A percentile compares a stretch with the other conserved stretches of the same genome.
Conservation (phyloP, 2,113 vertebrate genomes). For the Catharus minimus region DNA sequence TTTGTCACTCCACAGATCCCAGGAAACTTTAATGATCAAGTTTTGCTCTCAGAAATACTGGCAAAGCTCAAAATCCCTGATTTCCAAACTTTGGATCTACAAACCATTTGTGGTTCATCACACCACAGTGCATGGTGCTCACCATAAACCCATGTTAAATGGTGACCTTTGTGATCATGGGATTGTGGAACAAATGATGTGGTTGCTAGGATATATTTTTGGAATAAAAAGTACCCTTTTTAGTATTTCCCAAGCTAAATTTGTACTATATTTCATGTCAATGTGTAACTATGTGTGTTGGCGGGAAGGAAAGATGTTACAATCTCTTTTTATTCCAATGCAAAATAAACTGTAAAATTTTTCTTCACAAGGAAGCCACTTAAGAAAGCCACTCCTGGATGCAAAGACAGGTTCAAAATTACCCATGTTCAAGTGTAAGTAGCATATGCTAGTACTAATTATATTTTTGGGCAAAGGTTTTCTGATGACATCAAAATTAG, state of each 20-base stretch:
- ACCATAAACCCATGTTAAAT: not conserved
- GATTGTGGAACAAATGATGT: not conserved
- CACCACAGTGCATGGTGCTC: not conserved
- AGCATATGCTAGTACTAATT: not conserved
- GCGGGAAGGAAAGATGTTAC: not conserved
- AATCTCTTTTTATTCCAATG: not conserved
- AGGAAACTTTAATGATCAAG: not conserved
- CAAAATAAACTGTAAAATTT: not conserved
- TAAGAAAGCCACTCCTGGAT: not conserved
- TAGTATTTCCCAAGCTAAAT: conserved; percentile 13
- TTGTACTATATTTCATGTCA: conserved; percentile 29
- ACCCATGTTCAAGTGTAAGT: not conserved
- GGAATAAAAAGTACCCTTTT: not conserved
- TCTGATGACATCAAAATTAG: not conserved
- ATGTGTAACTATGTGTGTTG: not conserved
- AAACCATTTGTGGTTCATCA: not conserved
- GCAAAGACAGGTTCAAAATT: not conserved
- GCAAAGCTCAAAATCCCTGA: not conserved
- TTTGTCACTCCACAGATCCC: not conserved
- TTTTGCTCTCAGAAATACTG: not conserved
- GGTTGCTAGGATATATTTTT: not conserved
- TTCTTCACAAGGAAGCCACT: not conserved
- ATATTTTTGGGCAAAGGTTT: not conserved
- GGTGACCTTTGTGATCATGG: not conserved
- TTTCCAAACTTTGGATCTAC: not conserved